These are phyloP conservation scores for Watsonalla cultraria DNA, from an alignment of 2,888 invertebrate species.

Conservation along the genomic window DNA sequence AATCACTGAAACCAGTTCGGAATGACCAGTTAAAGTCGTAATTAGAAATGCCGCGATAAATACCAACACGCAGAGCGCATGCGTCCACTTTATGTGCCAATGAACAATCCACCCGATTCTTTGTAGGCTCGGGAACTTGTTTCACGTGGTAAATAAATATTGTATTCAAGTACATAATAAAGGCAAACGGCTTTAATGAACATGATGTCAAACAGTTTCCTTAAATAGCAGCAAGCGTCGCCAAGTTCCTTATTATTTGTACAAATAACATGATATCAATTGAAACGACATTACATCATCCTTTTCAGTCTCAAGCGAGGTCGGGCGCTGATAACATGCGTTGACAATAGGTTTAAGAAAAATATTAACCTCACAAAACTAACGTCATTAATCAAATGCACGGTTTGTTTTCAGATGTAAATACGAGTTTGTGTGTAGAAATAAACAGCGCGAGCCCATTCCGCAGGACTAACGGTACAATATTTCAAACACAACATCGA, in stretches of 20 bases:
- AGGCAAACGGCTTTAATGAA: too few species aligned
- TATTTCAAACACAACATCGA: slow-evolving; percentile 41
- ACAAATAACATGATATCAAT: slow-evolving; percentile 11
- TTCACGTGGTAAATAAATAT: too few species aligned
- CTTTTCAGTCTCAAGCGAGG: slow-evolving; percentile 33
- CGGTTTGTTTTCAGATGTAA: slow-evolving; percentile 8
- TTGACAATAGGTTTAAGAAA: slow-evolving; percentile 2
- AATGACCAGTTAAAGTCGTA: slow-evolving; percentile 19
- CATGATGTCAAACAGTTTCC: not conserved
- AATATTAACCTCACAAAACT: not conserved
- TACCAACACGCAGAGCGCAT: slow-evolving; percentile 38
- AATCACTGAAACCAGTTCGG: slow-evolving; percentile 18
- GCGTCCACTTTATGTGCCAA: slow-evolving; percentile 32
- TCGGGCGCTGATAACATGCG: slow-evolving; percentile 39
- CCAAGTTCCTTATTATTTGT: not conserved
- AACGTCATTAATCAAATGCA: not conserved
- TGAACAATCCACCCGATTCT: slow-evolving; percentile 21
- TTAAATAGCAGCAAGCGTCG: not conserved
- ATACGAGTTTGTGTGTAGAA: not conserved
- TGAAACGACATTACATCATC: slow-evolving; percentile 28
- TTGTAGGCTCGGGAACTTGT: slow-evolving; percentile 2
- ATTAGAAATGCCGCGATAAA: slow-evolving; percentile 40
- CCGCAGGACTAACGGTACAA: slow-evolving; percentile 64
- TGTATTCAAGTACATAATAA: too few species aligned
- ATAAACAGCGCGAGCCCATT: slow-evolving; percentile 11